Percentiles rank a stretch among this genome's conserved stretches.
These are phyloP conservation scores for Barbus barbus DNA, from an alignment of 2,113 vertebrate genomes.

Conservation along the genomic window DNA sequence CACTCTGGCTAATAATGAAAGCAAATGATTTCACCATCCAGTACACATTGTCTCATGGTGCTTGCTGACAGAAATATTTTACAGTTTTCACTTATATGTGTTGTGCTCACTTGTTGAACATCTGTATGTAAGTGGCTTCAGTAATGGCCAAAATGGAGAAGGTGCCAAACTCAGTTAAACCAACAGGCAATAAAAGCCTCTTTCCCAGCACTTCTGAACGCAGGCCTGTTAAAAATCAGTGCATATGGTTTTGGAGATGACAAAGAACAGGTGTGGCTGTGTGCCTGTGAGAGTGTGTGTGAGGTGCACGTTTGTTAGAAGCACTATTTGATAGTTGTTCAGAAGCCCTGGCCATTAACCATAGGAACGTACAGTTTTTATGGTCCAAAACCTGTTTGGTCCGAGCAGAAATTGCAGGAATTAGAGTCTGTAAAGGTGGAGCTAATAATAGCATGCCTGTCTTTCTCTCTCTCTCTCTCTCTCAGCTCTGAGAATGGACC, in stretches of 20 bases:
- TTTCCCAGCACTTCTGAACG: conserved; percentile 10
- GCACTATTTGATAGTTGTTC: conserved; percentile 15
- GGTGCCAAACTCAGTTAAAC: conserved; percentile 26
- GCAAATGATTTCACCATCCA: not conserved
- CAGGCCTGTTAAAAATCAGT: conserved; percentile 16
- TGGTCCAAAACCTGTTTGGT: conserved; percentile 14
- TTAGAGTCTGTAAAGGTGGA: not conserved
- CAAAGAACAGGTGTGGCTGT: conserved; percentile 28
- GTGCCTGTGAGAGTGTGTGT: not conserved
- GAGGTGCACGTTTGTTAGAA: not conserved
- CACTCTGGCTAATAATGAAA: not conserved
- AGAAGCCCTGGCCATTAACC: conserved; percentile 39
- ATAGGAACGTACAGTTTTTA: not conserved
- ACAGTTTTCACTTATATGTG: not conserved
- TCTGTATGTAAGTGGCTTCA: not conserved
- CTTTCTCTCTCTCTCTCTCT: not conserved
- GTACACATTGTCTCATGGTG: not conserved
- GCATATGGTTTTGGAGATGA: conserved; percentile 24
- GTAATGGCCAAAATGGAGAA: conserved; percentile 32
- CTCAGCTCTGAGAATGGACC: conserved; percentile 50
- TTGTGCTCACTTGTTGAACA: conserved; percentile 10
- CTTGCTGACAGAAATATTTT: not conserved
- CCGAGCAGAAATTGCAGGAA: not conserved
- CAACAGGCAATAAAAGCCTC: conserved; percentile 28
- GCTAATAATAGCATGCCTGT: not conserved